phyloP scores from a whole-genome alignment of 2,113 vertebrate genomes.

The Hystrix brachyura region DNA sequence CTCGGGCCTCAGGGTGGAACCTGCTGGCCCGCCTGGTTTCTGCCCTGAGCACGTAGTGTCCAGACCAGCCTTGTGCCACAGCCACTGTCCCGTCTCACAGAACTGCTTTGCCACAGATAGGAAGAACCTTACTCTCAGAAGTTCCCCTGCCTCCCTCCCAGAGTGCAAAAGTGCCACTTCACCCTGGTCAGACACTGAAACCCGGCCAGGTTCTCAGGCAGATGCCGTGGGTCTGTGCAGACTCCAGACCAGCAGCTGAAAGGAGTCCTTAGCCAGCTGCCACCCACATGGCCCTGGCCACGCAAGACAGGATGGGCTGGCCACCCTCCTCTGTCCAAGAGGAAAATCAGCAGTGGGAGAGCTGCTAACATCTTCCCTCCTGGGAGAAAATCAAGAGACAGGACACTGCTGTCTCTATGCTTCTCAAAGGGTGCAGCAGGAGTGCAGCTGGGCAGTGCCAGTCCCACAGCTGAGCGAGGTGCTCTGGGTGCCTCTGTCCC shows the following conservation, averaged over 20 bases:
- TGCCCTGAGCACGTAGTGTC: no score
- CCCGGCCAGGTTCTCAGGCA: background rate
- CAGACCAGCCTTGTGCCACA: no score
- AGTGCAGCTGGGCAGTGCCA: no score
- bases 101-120: no score
- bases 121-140: background rate
- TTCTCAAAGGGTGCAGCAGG: no score
- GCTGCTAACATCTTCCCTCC: background rate
- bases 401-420: no score
- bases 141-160: background rate
- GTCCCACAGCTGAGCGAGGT: no score
- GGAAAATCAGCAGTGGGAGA: background rate
- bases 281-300: background rate
- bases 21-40: background rate
- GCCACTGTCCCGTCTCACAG: background rate
- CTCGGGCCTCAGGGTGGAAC: background rate
- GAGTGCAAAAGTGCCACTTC: background rate
- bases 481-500: no score
- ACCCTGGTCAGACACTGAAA: accelerated
- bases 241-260: background rate
- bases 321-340: background rate
- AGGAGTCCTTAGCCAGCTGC: background rate
- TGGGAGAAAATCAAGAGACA: background rate
- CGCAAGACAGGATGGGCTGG: background rate
- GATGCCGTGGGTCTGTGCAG: background rate